Evolutionary conservation across 92 coral and sea anemone species (phyloP), one percentile per base, ranked within the genome.

Genomic region (Phenganax stokvisi): DNA sequence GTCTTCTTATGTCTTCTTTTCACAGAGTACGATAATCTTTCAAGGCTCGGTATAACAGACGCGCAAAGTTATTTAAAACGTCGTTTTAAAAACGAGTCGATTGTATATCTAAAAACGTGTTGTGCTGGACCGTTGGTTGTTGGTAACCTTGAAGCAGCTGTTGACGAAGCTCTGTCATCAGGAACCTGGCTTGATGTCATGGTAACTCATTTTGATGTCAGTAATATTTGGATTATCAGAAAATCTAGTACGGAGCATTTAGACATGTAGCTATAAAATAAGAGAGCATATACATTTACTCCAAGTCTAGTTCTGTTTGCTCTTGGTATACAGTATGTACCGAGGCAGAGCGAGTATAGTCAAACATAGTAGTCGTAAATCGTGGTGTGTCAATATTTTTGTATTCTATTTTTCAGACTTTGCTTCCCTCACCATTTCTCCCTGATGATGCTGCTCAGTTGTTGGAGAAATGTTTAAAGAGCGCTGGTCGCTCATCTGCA

Each of bases 11-110:
- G 27, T 70, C 75, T 28, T 71, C 6, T 25, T 13, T 12, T 17
- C 80, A 5, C 83, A 94, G 98, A 94, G 61, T 94, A 92, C 65
- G 98, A 94, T 83, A 91, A 96, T 0, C 87, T 89, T 0, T 83
- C 91, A 10, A 89, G 98, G 37, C 94, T 94, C 53, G 98, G 98
- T 55, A 94, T 94, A 65, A 88, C 98, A 55, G 97, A 94, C 73
- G 92, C 92, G 10, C 89, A 87, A 71, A 93, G 89, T 79, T 94
- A 88, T 85, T 85, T 94, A 29, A 94, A 90, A 83, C 92, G 92
- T 30, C 90, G 97, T 54, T 92, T 83, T 81, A 90, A 85, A 70
- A 77, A 79, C 75, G 72, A 86, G 44, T 84, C 83, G 58, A 85
- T 88, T 15, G 81, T 70, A 53, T 92, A 86, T 80, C 89, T 94